Evolutionary conservation across 2,797 vertebrate genomes (phyloP).

Genomic region (Darevskia nairensis): DNA sequence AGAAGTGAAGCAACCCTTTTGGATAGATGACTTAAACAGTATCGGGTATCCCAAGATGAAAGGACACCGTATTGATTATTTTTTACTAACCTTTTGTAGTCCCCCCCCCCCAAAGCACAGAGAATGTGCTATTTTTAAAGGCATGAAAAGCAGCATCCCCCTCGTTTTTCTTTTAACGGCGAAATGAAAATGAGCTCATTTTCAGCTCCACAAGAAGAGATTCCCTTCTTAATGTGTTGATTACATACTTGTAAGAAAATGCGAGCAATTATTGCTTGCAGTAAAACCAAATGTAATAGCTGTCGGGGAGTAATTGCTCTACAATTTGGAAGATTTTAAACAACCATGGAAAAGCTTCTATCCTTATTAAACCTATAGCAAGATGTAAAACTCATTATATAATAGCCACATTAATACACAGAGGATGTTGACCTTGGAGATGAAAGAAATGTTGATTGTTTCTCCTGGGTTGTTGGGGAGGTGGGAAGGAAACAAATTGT

Average conservation of each 20-base stretch:
- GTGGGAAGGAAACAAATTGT: constrained; percentile 41
- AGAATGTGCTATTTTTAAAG: constrained; percentile 2
- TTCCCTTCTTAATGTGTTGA: constrained; percentile 18
- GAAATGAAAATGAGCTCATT: background rate
- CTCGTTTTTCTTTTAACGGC: background rate
- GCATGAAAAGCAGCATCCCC: background rate
- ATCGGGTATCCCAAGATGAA: constrained; percentile 16
- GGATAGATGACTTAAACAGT: constrained; percentile 5
- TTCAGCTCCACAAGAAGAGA: constrained; percentile 21
- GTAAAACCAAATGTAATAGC: constrained; percentile 41
- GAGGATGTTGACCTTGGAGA: constrained; percentile 47
- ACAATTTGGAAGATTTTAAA: constrained; percentile 50
- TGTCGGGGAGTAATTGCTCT: constrained; percentile 43
- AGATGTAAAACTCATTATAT: constrained; percentile 23
- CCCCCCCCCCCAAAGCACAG: constrained; percentile 28
- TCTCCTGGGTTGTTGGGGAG: background rate
- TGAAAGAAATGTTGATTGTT: constrained; percentile 40
- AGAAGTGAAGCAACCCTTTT: background rate
- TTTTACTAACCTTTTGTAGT: background rate
- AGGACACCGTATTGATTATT: background rate
- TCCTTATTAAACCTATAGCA: constrained; percentile 29
- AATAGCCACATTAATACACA: constrained; percentile 40
- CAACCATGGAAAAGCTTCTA: constrained; percentile 20
- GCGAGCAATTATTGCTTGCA: constrained; percentile 24
- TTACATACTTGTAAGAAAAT: constrained; percentile 47